Evolutionary conservation across 2,888 invertebrate species (phyloP), one percentile per base, ranked within the genome.

Genomic region (Temnothorax rugatulus): DNA sequence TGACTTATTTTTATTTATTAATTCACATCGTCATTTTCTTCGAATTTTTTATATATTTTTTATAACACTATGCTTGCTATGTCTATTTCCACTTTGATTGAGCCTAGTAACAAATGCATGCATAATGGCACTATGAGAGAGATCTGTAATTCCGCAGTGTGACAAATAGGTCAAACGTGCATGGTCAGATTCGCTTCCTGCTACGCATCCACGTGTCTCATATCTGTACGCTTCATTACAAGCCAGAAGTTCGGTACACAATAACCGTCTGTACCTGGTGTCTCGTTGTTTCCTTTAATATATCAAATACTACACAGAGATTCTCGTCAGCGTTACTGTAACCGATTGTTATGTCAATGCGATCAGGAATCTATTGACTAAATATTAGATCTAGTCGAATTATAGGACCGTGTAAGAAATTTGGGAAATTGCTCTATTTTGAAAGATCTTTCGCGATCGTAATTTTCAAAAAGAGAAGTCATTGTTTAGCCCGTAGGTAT

Each of bases 211-310:
- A 38, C 69, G 9, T 69, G 71, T 54, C n/a, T n/a, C 54, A 13
- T 54, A 41, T 29, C 71, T 44, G 69, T 38, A 76, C 50, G 69
- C 44, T 77, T 77, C 77, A 71, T 77, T 77, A 77, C 68, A 15
- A 57, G 29, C 71, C 71, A 57, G 54, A 77, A 77, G 77, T 77
- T 77, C 41, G 29, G 29, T 15, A 11, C 21, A 54, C 44, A 69
- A 69, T 77, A 77, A 69, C 29, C 44, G 21, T 54, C 29, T 77
- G 41, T 29, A 29, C 25, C 13, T 44, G 41, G 7, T 57, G 11
- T 69, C 54, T 41, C 52, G 15, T 41, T 54, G 54, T 61, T 52
- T 54, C 54, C 29, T 77, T 77, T 41, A 38, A 76, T 29, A 66
- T 52, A 50, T 52, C 50, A 76, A 76, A 76, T 44, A 41, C 8